phyloP scores from a whole-genome alignment of 2,797 vertebrate species.

The Babyrousa celebensis region DNA sequence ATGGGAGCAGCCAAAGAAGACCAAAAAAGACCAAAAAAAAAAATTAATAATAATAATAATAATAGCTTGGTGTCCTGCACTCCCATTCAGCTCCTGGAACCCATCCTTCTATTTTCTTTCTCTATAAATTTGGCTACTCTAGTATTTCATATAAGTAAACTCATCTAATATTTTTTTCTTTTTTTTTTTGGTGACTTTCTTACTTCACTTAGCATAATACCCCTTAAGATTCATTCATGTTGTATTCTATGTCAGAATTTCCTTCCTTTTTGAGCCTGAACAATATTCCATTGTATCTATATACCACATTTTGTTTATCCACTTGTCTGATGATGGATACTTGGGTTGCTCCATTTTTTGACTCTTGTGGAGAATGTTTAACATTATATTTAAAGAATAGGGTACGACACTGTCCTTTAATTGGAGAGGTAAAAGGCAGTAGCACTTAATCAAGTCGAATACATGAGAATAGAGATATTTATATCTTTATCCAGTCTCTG shows the following conservation, averaged over 20 bases:
- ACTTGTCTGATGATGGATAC: not conserved
- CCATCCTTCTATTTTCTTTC: not conserved
- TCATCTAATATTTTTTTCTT: not conserved
- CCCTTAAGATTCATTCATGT: not conserved
- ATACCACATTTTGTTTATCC: not conserved
- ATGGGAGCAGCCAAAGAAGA: too few species aligned
- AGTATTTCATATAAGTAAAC: not conserved
- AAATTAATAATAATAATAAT: too few species aligned
- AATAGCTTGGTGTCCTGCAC: not conserved
- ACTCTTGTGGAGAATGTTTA: conserved; percentile 26
- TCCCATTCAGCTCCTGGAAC: not conserved
- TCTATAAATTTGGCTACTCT: conserved; percentile 16
- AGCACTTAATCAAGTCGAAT: conserved; percentile 5
- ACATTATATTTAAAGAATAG: conserved; percentile 29
- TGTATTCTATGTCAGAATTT: not conserved
- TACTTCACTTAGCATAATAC: not conserved
- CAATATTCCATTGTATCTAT: not conserved
- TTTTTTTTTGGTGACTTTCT: not conserved
- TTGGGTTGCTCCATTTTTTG: conserved; percentile 22
- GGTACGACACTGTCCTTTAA: not conserved
- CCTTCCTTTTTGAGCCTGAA: conserved; percentile 1
- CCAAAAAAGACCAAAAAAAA: too few species aligned
- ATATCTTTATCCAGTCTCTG: conserved; percentile 49
- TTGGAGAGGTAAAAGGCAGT: conserved; percentile 35
- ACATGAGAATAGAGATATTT: conserved; percentile 21